Percentiles rank a stretch among this genome's conserved stretches.
Evolutionary conservation across 2,113 vertebrate species (phyloP).

Genomic region (Chaetodon trifascialis): DNA sequence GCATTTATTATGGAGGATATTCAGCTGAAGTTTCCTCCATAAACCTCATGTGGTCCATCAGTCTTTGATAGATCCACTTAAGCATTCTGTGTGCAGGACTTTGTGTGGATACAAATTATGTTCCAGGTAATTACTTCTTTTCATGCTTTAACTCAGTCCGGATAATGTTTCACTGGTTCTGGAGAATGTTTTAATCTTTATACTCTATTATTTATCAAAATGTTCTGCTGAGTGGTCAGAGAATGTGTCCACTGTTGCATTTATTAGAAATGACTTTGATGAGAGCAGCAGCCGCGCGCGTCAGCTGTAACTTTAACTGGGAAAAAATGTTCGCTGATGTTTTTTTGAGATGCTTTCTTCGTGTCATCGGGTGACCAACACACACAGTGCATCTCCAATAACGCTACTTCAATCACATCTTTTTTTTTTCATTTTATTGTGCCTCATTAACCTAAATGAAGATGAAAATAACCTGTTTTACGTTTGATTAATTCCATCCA

Average conservation of each 20-base stretch:
- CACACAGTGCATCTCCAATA: neutral
- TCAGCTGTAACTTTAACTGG: neutral
- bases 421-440: neutral
- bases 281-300: neutral
- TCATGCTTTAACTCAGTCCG: slow-evolving; percentile 21
- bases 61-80: neutral
- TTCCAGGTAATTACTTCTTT: slow-evolving; percentile 31
- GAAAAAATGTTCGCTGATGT: neutral
- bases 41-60: slow-evolving; percentile 3
- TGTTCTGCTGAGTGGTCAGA: slow-evolving; percentile 22
- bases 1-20: slow-evolving; percentile 1
- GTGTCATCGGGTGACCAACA: neutral
- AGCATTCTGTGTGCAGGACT: neutral
- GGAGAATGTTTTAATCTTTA: neutral
- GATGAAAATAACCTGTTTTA: neutral
- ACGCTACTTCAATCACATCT: neutral
- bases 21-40: neutral
- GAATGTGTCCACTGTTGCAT: neutral
- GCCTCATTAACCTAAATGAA: neutral
- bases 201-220: slow-evolving; percentile 1
- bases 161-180: neutral
- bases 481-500: neutral
- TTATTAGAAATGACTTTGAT: slow-evolving; percentile 2
- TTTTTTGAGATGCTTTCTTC: neutral
- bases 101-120: neutral